These are phyloP conservation scores for Thunnus thynnus DNA, from an alignment of 2,113 vertebrate genomes.

Conservation along the genomic window DNA sequence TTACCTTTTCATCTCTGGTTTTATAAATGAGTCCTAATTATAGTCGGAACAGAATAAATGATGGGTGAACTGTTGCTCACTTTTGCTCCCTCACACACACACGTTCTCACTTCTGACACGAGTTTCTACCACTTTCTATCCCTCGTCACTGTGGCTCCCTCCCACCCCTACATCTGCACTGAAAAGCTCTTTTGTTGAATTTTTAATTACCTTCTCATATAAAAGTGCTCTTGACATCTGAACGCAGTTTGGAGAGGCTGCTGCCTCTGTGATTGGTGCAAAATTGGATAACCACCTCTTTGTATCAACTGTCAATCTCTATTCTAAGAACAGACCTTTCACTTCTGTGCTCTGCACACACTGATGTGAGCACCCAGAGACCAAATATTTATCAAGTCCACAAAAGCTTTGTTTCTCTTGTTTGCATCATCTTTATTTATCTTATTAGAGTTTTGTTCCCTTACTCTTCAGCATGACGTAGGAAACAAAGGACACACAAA, in stretches of 20 bases:
- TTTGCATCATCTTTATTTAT: constrained; percentile 65
- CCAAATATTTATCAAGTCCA: constrained; percentile 58
- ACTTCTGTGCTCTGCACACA: constrained; percentile 18
- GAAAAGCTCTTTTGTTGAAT: constrained; percentile 81
- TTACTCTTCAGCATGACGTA: constrained; percentile 25
- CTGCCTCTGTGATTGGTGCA: constrained; percentile 67
- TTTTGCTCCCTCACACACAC: constrained; percentile 37
- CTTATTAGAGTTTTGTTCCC: constrained; percentile 32
- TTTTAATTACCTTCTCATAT: constrained; percentile 81
- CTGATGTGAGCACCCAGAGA: constrained; percentile 16
- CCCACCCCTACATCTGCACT: constrained; percentile 62
- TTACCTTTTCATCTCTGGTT: constrained; percentile 59
- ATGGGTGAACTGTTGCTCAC: constrained; percentile 66
- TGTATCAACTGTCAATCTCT: constrained; percentile 64
- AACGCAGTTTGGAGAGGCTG: constrained; percentile 65
- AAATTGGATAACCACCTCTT: constrained; percentile 74
- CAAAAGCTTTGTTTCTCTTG: constrained; percentile 39
- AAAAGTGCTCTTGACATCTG: constrained; percentile 78
- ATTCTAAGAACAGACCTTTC: constrained; percentile 48
- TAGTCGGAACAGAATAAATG: constrained; percentile 51
- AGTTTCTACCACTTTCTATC: constrained; percentile 50
- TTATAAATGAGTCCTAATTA: constrained; percentile 74
- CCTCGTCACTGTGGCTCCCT: constrained; percentile 36
- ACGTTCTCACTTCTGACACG: constrained; percentile 56
- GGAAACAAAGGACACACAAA: constrained; percentile 44